These are phyloP conservation scores for Threskiornis aethiopicus DNA, from an alignment of 2,797 vertebrate genomes.

Conservation along the genomic window DNA sequence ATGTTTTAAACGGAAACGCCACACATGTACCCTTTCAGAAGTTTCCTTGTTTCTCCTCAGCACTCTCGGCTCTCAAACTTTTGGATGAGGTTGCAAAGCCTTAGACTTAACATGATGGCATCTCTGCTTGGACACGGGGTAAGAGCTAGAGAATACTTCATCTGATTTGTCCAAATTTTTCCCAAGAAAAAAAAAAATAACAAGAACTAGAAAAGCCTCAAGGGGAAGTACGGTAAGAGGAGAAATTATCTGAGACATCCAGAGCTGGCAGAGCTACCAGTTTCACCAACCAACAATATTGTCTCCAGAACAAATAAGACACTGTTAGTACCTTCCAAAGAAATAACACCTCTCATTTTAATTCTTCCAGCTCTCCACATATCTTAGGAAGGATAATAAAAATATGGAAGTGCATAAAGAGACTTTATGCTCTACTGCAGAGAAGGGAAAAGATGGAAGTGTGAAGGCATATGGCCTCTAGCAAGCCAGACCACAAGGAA, in stretches of 20 bases:
- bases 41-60: background rate
- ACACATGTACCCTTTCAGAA: background rate
- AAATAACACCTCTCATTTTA: background rate
- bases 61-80: background rate
- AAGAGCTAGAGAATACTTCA: background rate
- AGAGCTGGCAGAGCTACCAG: background rate
- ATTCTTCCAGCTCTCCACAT: background rate
- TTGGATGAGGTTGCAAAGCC: background rate
- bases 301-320: background rate
- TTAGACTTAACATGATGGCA: background rate
- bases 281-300: background rate
- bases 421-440: background rate
- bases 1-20: background rate
- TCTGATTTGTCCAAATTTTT: background rate
- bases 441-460: background rate
- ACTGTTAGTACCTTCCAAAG: background rate
- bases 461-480: background rate
- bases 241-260: background rate
- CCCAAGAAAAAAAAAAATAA: background rate
- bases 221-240: background rate
- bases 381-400: background rate
- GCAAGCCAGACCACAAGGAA: background rate
- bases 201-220: background rate
- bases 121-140: background rate
- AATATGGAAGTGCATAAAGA: background rate